Base-by-base conservation (phyloP, 1,140 invertebrate genomes). In the Temnothorax curvispinosus region DNA sequence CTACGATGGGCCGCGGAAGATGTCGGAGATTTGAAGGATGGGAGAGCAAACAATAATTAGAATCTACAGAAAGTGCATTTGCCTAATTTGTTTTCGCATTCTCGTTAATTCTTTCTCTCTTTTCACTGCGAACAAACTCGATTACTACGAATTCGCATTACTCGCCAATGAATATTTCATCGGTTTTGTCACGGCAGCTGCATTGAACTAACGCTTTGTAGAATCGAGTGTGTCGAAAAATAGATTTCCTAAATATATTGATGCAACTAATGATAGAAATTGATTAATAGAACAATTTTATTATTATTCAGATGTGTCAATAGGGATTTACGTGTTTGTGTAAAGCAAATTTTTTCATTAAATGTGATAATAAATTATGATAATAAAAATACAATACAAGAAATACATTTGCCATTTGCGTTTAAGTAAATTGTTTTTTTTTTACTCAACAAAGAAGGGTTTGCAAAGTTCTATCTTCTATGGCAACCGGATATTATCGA, bases 41-140 rank as follows among this genome's bases (percentile, higher is more conserved):
- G 52, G 27, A 58, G 82, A 86, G 78, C 81, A 91, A 91, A 91
- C 88, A 91, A 84, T 87, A 90, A 91, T 91, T 91, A 88, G 88
- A 90, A 87, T 89, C 75, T 62, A 56, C 62, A 82, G 85, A 76
- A 76, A 85, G 52, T n/a, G 77, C 60, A 89, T 88, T 89, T 91
- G 56, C 89, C 87, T 90, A 90, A 91, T 90, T 90, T 85, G 50
- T 35, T 64, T 76, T 87, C 54, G 80, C 38, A 27, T 38, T 60
- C 62, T 88, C 76, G 74, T 87, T 77, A 87, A 65, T 54, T 85
- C 15, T 41, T 13, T 52, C 60, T 62, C 47, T 35, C 3, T 72
- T 27, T 44, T 75, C 35, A 76, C 15, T 65, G 44, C 47, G 76
- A 62, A 18, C 47, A 65, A 72, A 89, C 38, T 89, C 62, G 52